phyloP scores from a whole-genome alignment of 2,888 invertebrate species.

The Patella caerulea region DNA sequence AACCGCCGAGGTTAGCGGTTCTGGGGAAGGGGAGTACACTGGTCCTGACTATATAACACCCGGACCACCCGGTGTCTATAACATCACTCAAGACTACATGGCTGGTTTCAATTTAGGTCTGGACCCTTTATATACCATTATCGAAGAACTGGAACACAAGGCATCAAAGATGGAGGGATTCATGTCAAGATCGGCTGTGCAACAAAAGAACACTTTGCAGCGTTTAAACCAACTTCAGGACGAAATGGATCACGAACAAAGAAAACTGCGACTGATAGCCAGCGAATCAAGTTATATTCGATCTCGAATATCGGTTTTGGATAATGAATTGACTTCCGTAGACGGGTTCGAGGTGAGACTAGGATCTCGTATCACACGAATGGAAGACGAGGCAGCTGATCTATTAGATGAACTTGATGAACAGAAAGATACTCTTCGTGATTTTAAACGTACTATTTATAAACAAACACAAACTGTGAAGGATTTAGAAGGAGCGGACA shows the following conservation, averaged over 20 bases:
- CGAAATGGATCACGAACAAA: neutral
- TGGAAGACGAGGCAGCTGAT: neutral
- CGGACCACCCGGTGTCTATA: neutral
- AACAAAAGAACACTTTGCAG: neutral
- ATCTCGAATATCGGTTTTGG: neutral
- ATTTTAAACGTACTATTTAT: neutral
- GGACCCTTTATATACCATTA: neutral
- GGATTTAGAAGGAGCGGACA: neutral
- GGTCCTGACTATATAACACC: neutral
- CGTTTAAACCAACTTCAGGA: neutral
- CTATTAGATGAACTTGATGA: neutral
- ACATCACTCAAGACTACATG: neutral
- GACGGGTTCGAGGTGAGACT: neutral
- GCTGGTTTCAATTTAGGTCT: neutral
- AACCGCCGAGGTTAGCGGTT: neutral
- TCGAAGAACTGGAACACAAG: slow-evolving; percentile 1
- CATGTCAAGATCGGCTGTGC: neutral
- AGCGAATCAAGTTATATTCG: neutral
- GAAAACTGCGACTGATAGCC: neutral
- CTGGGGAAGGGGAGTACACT: neutral
- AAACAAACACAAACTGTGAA: neutral
- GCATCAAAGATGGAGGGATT: neutral
- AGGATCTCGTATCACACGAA: neutral
- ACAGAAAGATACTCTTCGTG: neutral
- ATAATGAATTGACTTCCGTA: neutral